A percentile compares a stretch with the other conserved stretches of the same genome.
Conservation (phyloP, 2,888 invertebrate genomes). For the Synanthedon tipuliformis region DNA sequence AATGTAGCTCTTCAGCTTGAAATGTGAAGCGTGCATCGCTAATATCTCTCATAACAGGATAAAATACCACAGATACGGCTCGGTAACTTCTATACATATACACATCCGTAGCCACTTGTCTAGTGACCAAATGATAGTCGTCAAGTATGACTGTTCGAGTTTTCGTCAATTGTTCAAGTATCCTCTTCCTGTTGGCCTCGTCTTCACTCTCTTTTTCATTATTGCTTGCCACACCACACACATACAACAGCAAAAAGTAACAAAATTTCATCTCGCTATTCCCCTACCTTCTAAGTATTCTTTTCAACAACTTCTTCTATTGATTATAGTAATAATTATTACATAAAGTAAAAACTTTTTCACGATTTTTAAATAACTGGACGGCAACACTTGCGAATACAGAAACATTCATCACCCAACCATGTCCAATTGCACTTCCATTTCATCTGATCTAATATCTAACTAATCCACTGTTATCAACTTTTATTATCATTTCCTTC, state of each 20-base stretch:
- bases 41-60: conserved; percentile 48
- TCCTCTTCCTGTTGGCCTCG: conserved; percentile 41
- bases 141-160: conserved; percentile 50
- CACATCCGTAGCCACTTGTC: conserved; percentile 57
- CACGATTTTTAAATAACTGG: conserved; percentile 5
- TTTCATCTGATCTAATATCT: too few relatives aligned
- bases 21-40: conserved; percentile 58
- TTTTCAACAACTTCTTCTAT: not conserved
- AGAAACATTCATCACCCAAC: too few relatives aligned
- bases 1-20: conserved; percentile 60
- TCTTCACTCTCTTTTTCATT: conserved; percentile 39
- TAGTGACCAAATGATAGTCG: conserved; percentile 52
- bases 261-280: conserved; percentile 35
- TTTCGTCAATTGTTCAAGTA: conserved; percentile 49
- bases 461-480: too few relatives aligned
- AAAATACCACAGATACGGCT: conserved; percentile 57
- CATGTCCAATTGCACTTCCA: too few relatives aligned
- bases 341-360: not conserved
- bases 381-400: conserved; percentile 1
- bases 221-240: conserved; percentile 38
- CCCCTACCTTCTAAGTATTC: conserved; percentile 27
- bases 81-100: conserved; percentile 60
- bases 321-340: not conserved
- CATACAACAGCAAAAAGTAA: conserved; percentile 40
- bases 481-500: too few relatives aligned